These are phyloP conservation scores for Melikaiella ostensackeni DNA, from an alignment of 2,888 invertebrate genomes.

Conservation along the genomic window DNA sequence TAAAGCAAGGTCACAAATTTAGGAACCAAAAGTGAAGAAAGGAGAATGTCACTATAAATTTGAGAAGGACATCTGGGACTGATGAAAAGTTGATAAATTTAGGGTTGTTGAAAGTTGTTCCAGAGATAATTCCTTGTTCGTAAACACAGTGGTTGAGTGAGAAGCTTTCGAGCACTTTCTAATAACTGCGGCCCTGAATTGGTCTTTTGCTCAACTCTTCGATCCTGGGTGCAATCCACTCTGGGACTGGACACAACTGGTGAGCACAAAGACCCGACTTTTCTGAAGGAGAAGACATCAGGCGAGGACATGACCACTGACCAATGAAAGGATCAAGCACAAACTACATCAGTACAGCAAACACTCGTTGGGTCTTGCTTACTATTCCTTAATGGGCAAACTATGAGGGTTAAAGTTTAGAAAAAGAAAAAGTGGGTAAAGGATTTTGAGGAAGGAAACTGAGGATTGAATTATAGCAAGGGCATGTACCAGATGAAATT, in stretches of 20 bases:
- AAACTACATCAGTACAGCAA: conserved; percentile 27
- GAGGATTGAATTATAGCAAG: no score
- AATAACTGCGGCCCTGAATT: conserved; percentile 22
- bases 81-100: not conserved
- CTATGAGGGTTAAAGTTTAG: not conserved
- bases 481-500: no score
- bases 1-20: not conserved
- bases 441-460: no score
- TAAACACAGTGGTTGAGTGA: not conserved
- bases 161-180: not conserved
- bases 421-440: not conserved
- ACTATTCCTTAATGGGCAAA: not conserved
- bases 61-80: not conserved
- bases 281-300: conserved; percentile 6
- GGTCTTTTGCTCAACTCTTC: conserved; percentile 42
- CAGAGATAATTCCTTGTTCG: not conserved
- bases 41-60: not conserved
- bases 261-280: conserved; percentile 67
- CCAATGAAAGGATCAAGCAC: conserved; percentile 12
- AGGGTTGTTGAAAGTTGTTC: not conserved
- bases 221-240: conserved; percentile 48
- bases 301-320: not conserved
- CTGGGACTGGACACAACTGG: conserved; percentile 59
- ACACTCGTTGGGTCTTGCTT: conserved; percentile 8
- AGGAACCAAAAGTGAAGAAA: not conserved